Percentiles rank a stretch among this genome's conserved stretches.
Evolutionary conservation across 2,888 invertebrate genomes (phyloP).

Genomic region (Drosophila meridionalis): DNA sequence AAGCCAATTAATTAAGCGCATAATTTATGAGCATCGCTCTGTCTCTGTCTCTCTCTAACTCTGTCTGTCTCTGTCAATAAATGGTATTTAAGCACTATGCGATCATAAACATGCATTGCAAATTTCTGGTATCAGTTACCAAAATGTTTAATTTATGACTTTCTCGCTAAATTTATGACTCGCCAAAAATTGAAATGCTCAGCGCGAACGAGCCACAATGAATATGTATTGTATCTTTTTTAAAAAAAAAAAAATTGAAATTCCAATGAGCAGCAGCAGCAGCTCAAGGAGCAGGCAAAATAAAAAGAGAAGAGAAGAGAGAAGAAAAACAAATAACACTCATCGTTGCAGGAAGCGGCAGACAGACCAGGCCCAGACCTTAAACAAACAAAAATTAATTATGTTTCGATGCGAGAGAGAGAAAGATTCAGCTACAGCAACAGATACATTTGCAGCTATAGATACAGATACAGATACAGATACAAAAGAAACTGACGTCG

Average conservation of each 20-base stretch:
- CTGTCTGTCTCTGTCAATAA: slow-evolving; percentile 42
- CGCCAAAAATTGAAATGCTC: slow-evolving; percentile 67
- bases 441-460: slow-evolving; percentile 14
- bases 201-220: slow-evolving; percentile 62
- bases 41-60: slow-evolving; percentile 4
- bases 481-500: slow-evolving; percentile 51
- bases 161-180: slow-evolving; percentile 73
- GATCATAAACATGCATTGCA: slow-evolving; percentile 51
- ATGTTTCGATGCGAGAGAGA: slow-evolving; percentile 72
- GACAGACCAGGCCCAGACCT: slow-evolving; percentile 66
- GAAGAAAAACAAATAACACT: slow-evolving; percentile 19
- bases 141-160: slow-evolving; percentile 80
- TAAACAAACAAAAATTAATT: slow-evolving; percentile 80
- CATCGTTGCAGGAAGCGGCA: slow-evolving; percentile 65
- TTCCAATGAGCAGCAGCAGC: slow-evolving; percentile 72
- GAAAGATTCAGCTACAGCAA: slow-evolving; percentile 18
- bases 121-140: slow-evolving; percentile 65
- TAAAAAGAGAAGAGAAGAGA: not conserved
- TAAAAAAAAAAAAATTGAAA: slow-evolving; percentile 58
- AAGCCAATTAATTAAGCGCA: slow-evolving; percentile 82
- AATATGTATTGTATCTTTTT: slow-evolving; percentile 68
- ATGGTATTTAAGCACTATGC: slow-evolving; percentile 40
- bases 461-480: slow-evolving; percentile 19
- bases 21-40: slow-evolving; percentile 75
- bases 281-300: slow-evolving; percentile 61